phyloP scores from a whole-genome alignment of 2,888 invertebrate species.

The Rhyacophila evoluta region DNA sequence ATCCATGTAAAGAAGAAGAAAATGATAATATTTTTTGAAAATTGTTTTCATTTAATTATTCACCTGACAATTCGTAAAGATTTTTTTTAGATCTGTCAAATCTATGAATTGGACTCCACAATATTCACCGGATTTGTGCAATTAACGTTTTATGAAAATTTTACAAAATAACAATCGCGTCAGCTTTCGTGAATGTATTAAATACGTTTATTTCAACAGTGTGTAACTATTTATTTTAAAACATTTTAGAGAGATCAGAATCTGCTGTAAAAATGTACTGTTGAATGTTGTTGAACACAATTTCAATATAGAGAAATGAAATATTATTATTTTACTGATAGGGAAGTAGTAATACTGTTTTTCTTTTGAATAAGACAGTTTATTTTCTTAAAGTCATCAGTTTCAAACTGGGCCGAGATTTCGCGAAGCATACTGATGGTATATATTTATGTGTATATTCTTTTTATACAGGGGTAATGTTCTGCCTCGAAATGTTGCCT shows the following conservation, averaged over 20 bases:
- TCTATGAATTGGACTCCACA: neutral
- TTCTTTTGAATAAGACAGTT: slow-evolving; percentile 9
- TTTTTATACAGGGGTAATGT: slow-evolving; percentile 40
- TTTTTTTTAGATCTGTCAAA: neutral
- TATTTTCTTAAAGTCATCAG: slow-evolving; percentile 19
- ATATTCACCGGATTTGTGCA: slow-evolving; percentile 28
- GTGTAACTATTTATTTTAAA: neutral
- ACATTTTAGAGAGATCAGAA: slow-evolving; percentile 1
- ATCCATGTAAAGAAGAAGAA: slow-evolving; percentile 7
- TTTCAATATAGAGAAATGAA: slow-evolving; percentile 20
- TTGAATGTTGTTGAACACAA: neutral
- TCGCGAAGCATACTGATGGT: slow-evolving; percentile 3
- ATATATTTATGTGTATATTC: slow-evolving; percentile 34
- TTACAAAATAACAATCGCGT: neutral
- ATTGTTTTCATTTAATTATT: neutral
- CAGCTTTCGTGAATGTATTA: neutral
- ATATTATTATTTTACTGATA: neutral
- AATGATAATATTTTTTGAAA: slow-evolving; percentile 11
- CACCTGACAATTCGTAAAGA: neutral
- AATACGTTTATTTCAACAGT: neutral
- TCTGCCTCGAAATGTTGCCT: slow-evolving; percentile 50
- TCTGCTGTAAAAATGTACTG: neutral
- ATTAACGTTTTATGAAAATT: slow-evolving; percentile 16
- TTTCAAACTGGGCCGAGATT: slow-evolving; percentile 11
- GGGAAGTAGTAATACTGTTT: slow-evolving; percentile 16